Evolutionary conservation across 2,797 vertebrate species (phyloP), one percentile per base, ranked within the genome.

Genomic region (Echiichthys vipera): DNA sequence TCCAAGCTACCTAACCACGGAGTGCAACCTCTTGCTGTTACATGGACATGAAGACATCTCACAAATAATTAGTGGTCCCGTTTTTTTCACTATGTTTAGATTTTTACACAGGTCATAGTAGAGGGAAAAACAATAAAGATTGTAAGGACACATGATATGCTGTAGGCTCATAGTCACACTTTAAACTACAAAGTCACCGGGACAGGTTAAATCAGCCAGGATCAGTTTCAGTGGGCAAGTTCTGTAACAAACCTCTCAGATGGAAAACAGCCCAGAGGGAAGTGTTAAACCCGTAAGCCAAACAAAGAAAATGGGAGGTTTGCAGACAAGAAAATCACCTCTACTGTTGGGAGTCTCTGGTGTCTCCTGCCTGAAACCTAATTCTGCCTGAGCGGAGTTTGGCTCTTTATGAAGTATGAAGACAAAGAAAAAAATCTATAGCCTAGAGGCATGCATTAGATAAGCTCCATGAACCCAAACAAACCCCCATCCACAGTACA

Each of bases 311-410:
- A 75, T 71, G 65, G 61, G 65, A 68, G 36, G 65, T 66, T 80
- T 83, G 79, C 71, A 81, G 80, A 83, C 71, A 63, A 76, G 80
- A 82, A 88, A 91, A 87, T 72, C 59, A 55, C 46, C 74, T 84
- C 51, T 65, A 68, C 78, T 64, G 29, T 22, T 61, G 55, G 74
- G 54, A 84, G 77, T 85, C 75, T 86, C 70, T 65, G 56, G 62
- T 80, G 78, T 85, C 77, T 86, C 71, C 65, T 62, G 69, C 53
- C 65, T 79, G 70, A 57, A 78, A 81, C 66, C 29, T n/a, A 62
- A 85, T 65, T 81, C 80, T 83, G 54, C 66, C 65, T 24, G 27
- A 78, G 69, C 57, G 65, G 85, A 85, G 54, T 78, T 51, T 65
- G 32, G 36, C 55, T 5, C 30, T 73, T 45, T 30, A 15, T 27